Evolutionary conservation across 1,140 invertebrate species (phyloP).

Genomic region (Zaprionus vittiger): DNA sequence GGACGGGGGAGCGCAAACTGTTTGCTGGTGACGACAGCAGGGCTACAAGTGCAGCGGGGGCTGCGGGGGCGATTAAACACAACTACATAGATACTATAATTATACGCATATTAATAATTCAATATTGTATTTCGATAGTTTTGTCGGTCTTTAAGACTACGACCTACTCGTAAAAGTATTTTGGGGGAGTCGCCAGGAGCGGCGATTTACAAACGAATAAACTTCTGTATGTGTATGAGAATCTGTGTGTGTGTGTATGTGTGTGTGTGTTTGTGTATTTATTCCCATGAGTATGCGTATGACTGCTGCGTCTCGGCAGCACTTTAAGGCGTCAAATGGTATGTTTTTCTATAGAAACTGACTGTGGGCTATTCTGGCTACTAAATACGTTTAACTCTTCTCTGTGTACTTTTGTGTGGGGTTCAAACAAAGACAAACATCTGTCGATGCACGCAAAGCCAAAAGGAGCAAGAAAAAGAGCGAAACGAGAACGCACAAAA

Average conservation of each 20-base stretch:
- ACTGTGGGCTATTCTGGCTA: constrained; percentile 27
- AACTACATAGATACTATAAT: constrained; percentile 62
- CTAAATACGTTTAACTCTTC: constrained; percentile 22
- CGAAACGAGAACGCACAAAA: not conserved
- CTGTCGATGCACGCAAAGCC: constrained; percentile 36
- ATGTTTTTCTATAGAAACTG: constrained; percentile 25
- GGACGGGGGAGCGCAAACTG: constrained; percentile 35
- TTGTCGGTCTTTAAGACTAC: constrained; percentile 61
- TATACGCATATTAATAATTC: constrained; percentile 50
- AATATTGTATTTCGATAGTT: constrained; percentile 37
- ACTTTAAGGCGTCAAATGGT: constrained; percentile 8
- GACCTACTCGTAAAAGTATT: constrained; percentile 58
- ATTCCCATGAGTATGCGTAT: constrained; percentile 1
- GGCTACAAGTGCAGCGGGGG: constrained; percentile 48
- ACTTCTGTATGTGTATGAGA: constrained; percentile 17
- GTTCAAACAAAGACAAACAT: constrained; percentile 14
- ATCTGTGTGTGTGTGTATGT: not conserved
- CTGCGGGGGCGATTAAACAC: constrained; percentile 65
- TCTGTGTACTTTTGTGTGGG: constrained; percentile 16
- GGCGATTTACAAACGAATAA: constrained; percentile 49
- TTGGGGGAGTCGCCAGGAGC: constrained; percentile 36
- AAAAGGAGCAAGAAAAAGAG: not conserved
- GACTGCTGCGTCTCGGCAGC: constrained; percentile 3
- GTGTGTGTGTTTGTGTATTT: constrained; percentile 13
- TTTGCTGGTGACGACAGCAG: constrained; percentile 35